Base-by-base conservation (phyloP, 1,140 invertebrate species). In the Rhagoletis zephyria region DNA sequence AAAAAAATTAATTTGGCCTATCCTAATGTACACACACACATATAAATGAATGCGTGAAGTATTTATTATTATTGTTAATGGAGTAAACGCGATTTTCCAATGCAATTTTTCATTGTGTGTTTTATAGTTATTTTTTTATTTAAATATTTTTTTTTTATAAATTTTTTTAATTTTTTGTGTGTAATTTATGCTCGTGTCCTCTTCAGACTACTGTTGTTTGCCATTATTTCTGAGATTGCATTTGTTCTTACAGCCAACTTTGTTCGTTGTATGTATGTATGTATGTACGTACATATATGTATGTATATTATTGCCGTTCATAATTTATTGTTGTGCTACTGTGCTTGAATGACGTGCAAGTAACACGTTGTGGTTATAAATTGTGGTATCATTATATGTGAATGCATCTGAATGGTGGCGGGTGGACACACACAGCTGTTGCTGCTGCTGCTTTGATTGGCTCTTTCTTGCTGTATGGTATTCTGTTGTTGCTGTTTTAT, bases 41-140 rank as follows among this genome's bases (percentile, higher is more conserved):
- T 30, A 30, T 30, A 56, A 7, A 56, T 56, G 51, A 7, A 56
- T 2, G 51, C 10, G 3, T 56, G 51, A 67, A 40, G 30, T 67
- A 9, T 67, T 67, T 67, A 42, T 67, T 67, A 42, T 67, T 67
- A 30, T 67, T 67, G 64, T 67, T 67, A 67, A 40, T 67, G 64
- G 5, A 40, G 64, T 67, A 67, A 67, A 67, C 10, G 30, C 64
- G 64, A 56, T 56, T 56, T 56, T 56, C 51, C 51, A 67, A 67
- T 42, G 19, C 30, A 42, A 30, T 30, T 42, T 67, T 67, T 30
- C 9, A 5, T 56, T 56, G 51, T 10, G 19, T 67, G n/a, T 67
- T 67, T 67, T 40, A 42, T 65, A 40, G 0, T 0, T 56, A 19
- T 65, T 65, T 19, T 19, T 40, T 65, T 65, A 40, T 30, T 40